Percentiles rank a stretch among this genome's conserved stretches.
phyloP scores from a whole-genome alignment of 2,113 vertebrate genomes.

The Prunella himalayana region DNA sequence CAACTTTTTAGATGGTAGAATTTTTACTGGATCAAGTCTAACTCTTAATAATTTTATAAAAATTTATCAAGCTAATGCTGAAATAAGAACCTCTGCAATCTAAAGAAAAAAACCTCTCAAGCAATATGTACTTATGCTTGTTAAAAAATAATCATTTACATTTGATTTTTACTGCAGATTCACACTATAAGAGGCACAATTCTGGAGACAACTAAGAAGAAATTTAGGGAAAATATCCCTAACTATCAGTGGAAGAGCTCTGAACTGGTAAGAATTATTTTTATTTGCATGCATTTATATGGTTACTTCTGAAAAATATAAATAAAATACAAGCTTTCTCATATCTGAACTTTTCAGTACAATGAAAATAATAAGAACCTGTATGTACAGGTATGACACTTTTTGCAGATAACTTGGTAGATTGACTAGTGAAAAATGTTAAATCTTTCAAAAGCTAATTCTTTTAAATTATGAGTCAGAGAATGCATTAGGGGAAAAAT shows the following conservation, averaged over 20 bases:
- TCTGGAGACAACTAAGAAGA: not conserved
- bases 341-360: not conserved
- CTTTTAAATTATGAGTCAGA: not conserved
- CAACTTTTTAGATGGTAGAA: not conserved
- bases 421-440: not conserved
- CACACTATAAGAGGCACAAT: not conserved
- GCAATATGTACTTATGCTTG: not conserved
- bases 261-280: conserved; percentile 27
- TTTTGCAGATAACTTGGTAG: not conserved
- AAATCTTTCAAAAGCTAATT: not conserved
- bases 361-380: not conserved
- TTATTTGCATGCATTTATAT: not conserved
- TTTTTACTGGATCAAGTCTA: not conserved
- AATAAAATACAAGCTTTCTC: not conserved
- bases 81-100: not conserved
- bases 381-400: not conserved
- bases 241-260: not conserved
- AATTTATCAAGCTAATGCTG: not conserved
- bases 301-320: not conserved
- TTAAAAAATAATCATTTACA: not conserved
- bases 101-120: not conserved
- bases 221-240: not conserved
- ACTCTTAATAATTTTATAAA: not conserved
- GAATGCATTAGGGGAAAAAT: not conserved
- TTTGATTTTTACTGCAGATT: conserved; percentile 22